Evolutionary conservation across 2,113 vertebrate genomes (phyloP).

Genomic region (Protobothrops flavoviridis): DNA sequence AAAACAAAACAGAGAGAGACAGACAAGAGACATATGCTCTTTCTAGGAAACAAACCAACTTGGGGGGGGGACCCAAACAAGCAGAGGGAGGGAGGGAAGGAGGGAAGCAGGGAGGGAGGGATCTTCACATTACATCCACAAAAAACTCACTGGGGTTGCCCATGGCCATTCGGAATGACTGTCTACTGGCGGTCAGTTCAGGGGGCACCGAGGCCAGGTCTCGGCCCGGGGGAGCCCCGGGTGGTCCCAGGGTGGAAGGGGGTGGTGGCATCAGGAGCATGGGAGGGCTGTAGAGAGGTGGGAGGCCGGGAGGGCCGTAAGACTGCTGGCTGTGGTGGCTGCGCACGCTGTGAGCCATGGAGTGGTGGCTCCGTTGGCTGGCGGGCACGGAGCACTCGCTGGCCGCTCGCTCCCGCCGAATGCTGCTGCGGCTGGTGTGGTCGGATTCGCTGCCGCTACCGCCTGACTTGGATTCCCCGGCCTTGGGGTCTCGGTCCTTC

Average conservation of each 20-base stretch:
- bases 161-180: slow-evolving; percentile 95
- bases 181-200: slow-evolving; percentile 92
- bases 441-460: slow-evolving; percentile 85
- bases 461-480: slow-evolving; percentile 78
- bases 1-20: slow-evolving; percentile 8
- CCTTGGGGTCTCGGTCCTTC: slow-evolving; percentile 75
- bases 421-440: slow-evolving; percentile 77
- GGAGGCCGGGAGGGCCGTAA: slow-evolving; percentile 74
- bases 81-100: slow-evolving; percentile 38
- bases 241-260: slow-evolving; percentile 72
- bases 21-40: slow-evolving; percentile 52
- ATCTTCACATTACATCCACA: slow-evolving; percentile 95
- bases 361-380: slow-evolving; percentile 85
- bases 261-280: slow-evolving; percentile 80
- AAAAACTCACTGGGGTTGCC: slow-evolving; percentile 97
- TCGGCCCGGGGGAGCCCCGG: slow-evolving; percentile 82
- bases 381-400: slow-evolving; percentile 78
- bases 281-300: slow-evolving; percentile 82
- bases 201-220: slow-evolving; percentile 90
- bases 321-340: slow-evolving; percentile 83
- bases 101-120: slow-evolving; percentile 39
- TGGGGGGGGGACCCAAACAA: slow-evolving; percentile 4
- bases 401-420: slow-evolving; percentile 75
- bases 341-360: slow-evolving; percentile 79
- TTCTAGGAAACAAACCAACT: slow-evolving; percentile 59